phyloP scores from a whole-genome alignment of 2,113 vertebrate genomes.

The Theropithecus gelada region DNA sequence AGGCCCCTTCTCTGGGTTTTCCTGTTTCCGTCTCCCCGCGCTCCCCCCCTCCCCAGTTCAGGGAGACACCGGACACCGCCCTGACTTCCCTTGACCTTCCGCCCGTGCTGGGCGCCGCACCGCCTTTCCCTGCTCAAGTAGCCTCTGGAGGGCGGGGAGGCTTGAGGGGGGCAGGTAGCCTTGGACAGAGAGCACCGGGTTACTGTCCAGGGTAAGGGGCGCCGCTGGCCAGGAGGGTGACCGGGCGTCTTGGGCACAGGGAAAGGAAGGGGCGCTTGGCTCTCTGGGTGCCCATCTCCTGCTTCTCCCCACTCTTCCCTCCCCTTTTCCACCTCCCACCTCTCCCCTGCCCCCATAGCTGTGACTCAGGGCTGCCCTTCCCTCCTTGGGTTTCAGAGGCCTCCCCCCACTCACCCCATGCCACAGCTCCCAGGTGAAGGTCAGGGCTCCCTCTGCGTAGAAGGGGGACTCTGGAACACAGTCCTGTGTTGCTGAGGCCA shows the following conservation, averaged over 20 bases:
- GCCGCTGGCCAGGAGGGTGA: neutral
- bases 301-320: neutral
- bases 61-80: neutral
- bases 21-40: neutral
- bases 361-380: constrained; percentile 64
- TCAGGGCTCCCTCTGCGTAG: neutral
- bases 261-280: neutral
- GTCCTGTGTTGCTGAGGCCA: neutral
- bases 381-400: neutral
- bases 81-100: constrained; percentile 65
- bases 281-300: neutral
- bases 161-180: neutral
- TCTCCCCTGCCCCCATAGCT: neutral
- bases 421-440: neutral
- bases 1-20: neutral
- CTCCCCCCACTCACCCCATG: neutral
- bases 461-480: neutral
- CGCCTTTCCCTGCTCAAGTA: neutral
- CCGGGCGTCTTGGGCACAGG: neutral
- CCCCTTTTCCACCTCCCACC: neutral
- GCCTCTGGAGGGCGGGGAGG: neutral
- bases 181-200: neutral
- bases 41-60: neutral
- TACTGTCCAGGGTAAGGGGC: neutral
- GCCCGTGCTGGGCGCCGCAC: neutral